Evolutionary conservation across 2,113 vertebrate genomes (phyloP), one percentile per base, ranked within the genome.

Genomic region (Nyctibius bracteatus): DNA sequence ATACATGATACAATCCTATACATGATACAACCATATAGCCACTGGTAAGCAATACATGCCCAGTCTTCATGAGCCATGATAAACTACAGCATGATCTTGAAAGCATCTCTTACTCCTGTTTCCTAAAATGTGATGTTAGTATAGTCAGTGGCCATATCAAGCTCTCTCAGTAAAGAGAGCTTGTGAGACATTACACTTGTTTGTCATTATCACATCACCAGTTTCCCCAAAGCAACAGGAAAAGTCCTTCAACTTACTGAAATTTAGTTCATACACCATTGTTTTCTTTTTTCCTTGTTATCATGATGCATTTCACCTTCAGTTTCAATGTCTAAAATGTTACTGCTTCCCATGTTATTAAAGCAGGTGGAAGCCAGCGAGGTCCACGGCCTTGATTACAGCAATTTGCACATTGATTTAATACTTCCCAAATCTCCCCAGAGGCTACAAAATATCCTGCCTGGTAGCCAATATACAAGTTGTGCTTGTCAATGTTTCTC

Each of bases 271-370:
- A 44, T 46, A 41, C 10, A n/a, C 20, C 5, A 31, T 12, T 23
- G 33, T 57, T 68, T 62, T 52, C 4, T 25, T 80, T 86, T 59
- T 18, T 2, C 16, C 20, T 66, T 7, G 0, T 41, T 68, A 57
- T 39, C 24, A 10, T 14, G 28, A 89, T 51, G 15, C 25, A 52
- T 67, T 79, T 82, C n/a, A 62, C 51, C 49, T 71, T 63, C 31
- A 41, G 2, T 70, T 55, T 13, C 3, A 5, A 33, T 3, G 8
- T 20, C 75, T 83, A 49, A 55, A 39, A 28, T 1, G 0, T 41
- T 33, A 51, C 33, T 46, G 5, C 27, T 90, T 9, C 18, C 9
- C n/a, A 58, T 80, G 31, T 31, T 83, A 19, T 33, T 52, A n/a
- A 52, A 41, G 80, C 24, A 61, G 15, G 18, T 41, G 23, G 16